These are phyloP conservation scores for Diarsia rubi DNA, from an alignment of 2,888 invertebrate species.

Conservation along the genomic window DNA sequence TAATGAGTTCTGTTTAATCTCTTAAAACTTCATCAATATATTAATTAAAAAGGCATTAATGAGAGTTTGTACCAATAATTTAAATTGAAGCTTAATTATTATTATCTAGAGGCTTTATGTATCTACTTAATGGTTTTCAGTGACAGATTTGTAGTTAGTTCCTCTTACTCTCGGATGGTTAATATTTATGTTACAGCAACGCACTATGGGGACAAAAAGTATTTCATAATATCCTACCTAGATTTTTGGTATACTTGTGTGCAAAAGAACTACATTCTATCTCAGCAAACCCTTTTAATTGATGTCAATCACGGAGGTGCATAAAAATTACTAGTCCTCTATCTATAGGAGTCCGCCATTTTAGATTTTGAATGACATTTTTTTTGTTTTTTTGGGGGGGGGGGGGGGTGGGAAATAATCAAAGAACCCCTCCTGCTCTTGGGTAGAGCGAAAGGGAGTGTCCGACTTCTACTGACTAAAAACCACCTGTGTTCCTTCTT, in stretches of 20 bases:
- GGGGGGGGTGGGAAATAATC: too few species aligned
- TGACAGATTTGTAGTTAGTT: not conserved
- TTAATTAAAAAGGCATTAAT: slow-evolving; percentile 49
- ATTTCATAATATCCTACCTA: not conserved
- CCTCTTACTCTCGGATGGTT: not conserved
- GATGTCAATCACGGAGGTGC: not conserved
- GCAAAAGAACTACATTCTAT: too few species aligned
- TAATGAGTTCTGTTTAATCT: slow-evolving; percentile 41
- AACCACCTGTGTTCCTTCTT: too few species aligned
- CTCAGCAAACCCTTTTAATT: not conserved
- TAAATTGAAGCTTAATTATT: slow-evolving; percentile 11
- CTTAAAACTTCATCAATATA: slow-evolving; percentile 25
- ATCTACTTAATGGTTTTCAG: slow-evolving; percentile 3
- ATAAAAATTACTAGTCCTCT: not conserved
- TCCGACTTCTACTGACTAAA: too few species aligned
- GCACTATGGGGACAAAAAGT: not conserved
- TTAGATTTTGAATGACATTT: not conserved
- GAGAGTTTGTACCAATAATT: slow-evolving; percentile 18
- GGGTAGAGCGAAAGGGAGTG: too few species aligned
- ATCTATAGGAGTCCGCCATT: not conserved
- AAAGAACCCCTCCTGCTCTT: too few species aligned
- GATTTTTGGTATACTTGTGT: not conserved
- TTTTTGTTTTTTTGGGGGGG: too few species aligned
- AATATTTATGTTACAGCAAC: not conserved
- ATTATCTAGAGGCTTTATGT: slow-evolving; percentile 12